Evolutionary conservation across 2,113 vertebrate species (phyloP).

Genomic region (Petrocephalus zakoni): DNA sequence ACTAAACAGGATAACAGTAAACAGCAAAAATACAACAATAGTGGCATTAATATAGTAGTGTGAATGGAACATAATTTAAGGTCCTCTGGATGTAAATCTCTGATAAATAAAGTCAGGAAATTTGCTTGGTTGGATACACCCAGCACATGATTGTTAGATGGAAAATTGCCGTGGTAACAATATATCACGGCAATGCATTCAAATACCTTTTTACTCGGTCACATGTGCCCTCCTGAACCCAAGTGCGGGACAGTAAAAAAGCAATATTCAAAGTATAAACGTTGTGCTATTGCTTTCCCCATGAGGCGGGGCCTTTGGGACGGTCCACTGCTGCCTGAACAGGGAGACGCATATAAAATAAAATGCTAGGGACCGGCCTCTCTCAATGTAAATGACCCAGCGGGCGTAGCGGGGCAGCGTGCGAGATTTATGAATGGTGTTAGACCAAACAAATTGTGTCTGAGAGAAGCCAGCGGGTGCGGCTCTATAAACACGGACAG

Average conservation of each 20-base stretch:
- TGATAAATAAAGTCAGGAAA: background rate
- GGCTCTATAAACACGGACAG: conserved; percentile 50
- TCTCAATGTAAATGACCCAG: conserved; percentile 19
- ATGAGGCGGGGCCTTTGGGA: background rate
- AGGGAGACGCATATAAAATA: conserved; percentile 20
- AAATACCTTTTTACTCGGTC: background rate
- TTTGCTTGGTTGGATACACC: background rate
- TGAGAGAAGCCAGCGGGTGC: conserved; percentile 51
- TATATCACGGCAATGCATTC: background rate
- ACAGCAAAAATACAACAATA: conserved; percentile 5
- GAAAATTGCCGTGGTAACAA: background rate
- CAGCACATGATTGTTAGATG: background rate
- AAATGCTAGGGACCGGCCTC: background rate
- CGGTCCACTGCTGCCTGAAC: conserved; percentile 20
- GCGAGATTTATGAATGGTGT: conserved; percentile 34
- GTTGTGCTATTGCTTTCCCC: background rate
- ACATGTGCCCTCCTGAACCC: background rate
- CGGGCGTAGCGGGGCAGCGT: conserved; percentile 34
- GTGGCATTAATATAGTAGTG: background rate
- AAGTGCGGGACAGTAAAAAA: background rate
- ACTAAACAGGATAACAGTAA: background rate
- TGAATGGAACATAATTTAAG: conserved; percentile 2
- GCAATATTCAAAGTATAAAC: background rate
- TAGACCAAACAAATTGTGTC: conserved; percentile 51
- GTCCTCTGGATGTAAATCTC: background rate